Evolutionary conservation across 2,888 invertebrate species (phyloP).

Genomic region (Agonopterix subpropinquella): DNA sequence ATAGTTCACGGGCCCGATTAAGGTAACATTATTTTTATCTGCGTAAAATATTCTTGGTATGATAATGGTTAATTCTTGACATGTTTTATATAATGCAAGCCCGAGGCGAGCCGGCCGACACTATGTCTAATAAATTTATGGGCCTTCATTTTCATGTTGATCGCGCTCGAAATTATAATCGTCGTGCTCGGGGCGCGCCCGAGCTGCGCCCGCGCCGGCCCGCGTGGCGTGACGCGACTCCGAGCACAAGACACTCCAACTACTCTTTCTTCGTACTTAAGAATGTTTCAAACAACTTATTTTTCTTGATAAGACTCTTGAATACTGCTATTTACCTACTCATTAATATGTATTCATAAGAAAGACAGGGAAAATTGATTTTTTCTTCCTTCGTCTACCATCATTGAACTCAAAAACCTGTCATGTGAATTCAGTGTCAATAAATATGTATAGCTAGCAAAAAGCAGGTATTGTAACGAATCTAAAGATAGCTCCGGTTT

Average conservation of each 20-base stretch:
- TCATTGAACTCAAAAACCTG: too few relatives aligned
- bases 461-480: constrained; percentile 4
- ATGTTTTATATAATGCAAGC: constrained; percentile 72
- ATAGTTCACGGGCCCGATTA: constrained; percentile 35
- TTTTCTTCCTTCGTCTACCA: too few relatives aligned
- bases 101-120: constrained; percentile 63
- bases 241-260: neutral
- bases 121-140: constrained; percentile 76
- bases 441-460: constrained; percentile 1
- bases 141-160: constrained; percentile 72
- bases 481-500: constrained; percentile 3
- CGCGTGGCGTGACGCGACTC: constrained; percentile 16
- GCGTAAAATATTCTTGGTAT: constrained; percentile 57
- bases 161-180: constrained; percentile 73
- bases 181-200: constrained; percentile 62
- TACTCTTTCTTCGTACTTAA: neutral
- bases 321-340: neutral
- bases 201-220: constrained; percentile 34
- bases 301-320: neutral
- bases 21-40: constrained; percentile 43
- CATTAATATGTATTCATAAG: neutral
- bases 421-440: neutral
- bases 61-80: constrained; percentile 74
- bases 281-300: too few relatives aligned
- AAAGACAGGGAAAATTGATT: too few relatives aligned